Evolutionary conservation across 2,797 vertebrate species (phyloP), one percentile per base, ranked within the genome.

Genomic region (Muscicapa comitata): DNA sequence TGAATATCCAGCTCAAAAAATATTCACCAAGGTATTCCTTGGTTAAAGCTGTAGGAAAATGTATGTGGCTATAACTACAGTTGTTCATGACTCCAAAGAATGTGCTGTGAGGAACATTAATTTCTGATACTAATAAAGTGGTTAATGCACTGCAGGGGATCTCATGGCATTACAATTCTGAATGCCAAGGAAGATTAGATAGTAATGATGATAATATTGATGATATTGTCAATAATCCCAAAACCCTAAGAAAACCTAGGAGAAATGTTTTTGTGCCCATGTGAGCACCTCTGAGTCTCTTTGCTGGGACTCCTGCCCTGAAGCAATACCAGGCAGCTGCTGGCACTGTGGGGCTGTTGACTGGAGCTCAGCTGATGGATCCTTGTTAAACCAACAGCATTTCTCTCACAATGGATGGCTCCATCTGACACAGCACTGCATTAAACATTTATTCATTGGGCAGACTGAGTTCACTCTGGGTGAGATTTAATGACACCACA

Each of bases 381-480:
- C 10, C 76, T 93, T n/a, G 0, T 77, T 88, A 94, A 91, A 93
- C 62, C 71, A 84, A 48, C 38, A 75, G 63, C 1, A 0, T 23
- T 88, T 65, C 50, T 66, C 76, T 92, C 50, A 42, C 86, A 79
- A 85, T 95, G 59, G 9, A 92, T 92, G 86, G 79, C 63, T 92
- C 90, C 71, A 33, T 59, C 94, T 51, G 61, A 68, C 75, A 75
- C 2, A 0, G 58, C 59, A 59, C 80, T 90, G 59, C 86, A 88
- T 95, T 95, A 94, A 96, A 95, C 63, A 79, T 94, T 94, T 95
- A 95, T 90, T 90, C 88, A 86, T 51, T 5, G 26, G 58, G 17
- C 72, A 76, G 28, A 6, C 50, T 74, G 80, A 84, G 83, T 28
- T 70, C 55, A 43, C 38, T 42, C 80, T 63, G 43, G 35, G 79